A percentile compares a stretch with the other conserved stretches of the same genome.
These are phyloP conservation scores for Drosophila austrosaltans DNA, from an alignment of 2,888 invertebrate species.

Conservation along the genomic window DNA sequence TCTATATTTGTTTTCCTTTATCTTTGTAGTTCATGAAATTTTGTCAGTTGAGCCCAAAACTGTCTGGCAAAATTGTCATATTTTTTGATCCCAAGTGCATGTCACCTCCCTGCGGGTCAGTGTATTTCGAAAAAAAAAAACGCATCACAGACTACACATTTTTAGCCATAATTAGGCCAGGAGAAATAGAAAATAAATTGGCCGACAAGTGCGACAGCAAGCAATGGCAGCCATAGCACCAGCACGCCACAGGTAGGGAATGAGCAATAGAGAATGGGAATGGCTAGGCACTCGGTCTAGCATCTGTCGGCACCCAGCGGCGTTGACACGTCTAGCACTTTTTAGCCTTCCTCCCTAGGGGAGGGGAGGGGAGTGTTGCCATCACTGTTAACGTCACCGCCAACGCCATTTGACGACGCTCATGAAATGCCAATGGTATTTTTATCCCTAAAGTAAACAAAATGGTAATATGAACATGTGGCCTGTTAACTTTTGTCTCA, in stretches of 20 bases:
- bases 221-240: background rate
- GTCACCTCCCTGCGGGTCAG: conserved; percentile 23
- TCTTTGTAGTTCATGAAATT: too few species aligned
- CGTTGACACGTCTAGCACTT: conserved; percentile 7
- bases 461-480: conserved; percentile 41
- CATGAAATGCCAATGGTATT: conserved; percentile 73
- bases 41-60: too few species aligned
- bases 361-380: conserved; percentile 5
- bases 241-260: conserved; percentile 41
- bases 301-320: conserved; percentile 7
- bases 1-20: too few species aligned
- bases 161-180: conserved; percentile 61
- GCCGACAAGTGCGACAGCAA: conserved; percentile 63
- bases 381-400: conserved; percentile 29
- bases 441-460: conserved; percentile 59
- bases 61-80: conserved; percentile 28
- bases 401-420: conserved; percentile 30
- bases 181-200: conserved; percentile 65
- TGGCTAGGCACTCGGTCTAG: conserved; percentile 18
- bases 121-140: conserved; percentile 39
- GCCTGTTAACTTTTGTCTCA: conserved; percentile 19
- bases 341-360: background rate
- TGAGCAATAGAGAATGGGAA: conserved; percentile 2
- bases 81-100: conserved; percentile 2
- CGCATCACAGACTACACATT: conserved; percentile 52